Evolutionary conservation across 2,113 vertebrate species (phyloP).

Genomic region (Paralichthys olivaceus): DNA sequence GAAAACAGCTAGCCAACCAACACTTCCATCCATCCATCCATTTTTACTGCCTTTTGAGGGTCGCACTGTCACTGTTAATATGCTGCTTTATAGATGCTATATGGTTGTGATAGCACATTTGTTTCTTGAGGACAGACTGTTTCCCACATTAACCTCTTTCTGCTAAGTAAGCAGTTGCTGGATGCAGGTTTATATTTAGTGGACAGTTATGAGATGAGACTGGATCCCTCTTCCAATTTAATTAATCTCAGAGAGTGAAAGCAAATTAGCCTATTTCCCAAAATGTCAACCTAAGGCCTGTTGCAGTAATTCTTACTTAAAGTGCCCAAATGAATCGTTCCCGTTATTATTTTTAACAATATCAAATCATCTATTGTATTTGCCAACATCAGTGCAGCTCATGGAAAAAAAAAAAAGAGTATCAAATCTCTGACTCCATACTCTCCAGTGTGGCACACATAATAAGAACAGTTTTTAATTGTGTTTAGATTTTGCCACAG

Average conservation of each 20-base stretch:
- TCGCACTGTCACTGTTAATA: too few species aligned
- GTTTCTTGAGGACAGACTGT: too few species aligned
- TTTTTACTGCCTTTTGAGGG: too few species aligned
- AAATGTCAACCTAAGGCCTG: background rate
- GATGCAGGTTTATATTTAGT: background rate
- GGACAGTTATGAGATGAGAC: background rate
- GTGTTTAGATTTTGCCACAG: conserved; percentile 29
- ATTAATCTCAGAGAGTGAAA: too few species aligned
- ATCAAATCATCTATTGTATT: background rate
- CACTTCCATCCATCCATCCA: too few species aligned
- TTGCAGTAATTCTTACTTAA: background rate
- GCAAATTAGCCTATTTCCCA: background rate
- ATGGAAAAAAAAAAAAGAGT: background rate
- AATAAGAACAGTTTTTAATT: conserved; percentile 17
- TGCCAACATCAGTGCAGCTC: background rate
- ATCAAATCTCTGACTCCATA: background rate
- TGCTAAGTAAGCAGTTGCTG: conserved; percentile 2
- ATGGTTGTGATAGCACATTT: too few species aligned
- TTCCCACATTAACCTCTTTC: background rate
- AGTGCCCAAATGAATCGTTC: background rate
- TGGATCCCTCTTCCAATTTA: too few species aligned
- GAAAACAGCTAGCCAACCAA: too few species aligned
- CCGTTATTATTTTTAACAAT: background rate
- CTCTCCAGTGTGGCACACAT: conserved; percentile 8
- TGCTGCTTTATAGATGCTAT: too few species aligned